Evolutionary conservation across 1,140 invertebrate genomes (phyloP).

Genomic region (Druon quercuslanigerum): DNA sequence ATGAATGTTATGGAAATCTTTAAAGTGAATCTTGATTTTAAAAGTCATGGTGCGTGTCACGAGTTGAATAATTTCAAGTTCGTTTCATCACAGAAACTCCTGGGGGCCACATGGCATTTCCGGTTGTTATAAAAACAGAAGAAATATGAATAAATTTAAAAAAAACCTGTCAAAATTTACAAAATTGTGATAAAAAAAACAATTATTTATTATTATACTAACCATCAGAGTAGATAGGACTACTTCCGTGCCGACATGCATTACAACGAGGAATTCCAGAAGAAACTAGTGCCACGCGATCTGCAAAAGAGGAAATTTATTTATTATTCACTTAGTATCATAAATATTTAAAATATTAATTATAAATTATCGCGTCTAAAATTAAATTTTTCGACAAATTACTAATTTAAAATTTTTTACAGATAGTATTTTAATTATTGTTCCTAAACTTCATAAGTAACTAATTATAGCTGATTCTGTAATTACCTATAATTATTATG

Average conservation of each 20-base stretch:
- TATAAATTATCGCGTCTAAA: too few species aligned
- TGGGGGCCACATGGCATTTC: constrained; percentile 22
- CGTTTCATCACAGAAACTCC: constrained; percentile 4
- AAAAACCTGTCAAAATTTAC: constrained; percentile 20
- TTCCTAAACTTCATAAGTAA: too few species aligned
- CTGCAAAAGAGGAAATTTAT: constrained; percentile 48
- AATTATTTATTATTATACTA: neutral
- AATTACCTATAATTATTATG: too few species aligned
- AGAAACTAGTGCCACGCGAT: constrained; percentile 68
- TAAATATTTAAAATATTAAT: too few species aligned
- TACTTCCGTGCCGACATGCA: constrained; percentile 65
- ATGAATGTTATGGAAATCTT: neutral
- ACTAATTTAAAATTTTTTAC: too few species aligned
- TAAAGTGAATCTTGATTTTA: constrained; percentile 9
- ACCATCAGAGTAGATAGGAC: constrained; percentile 67
- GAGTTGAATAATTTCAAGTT: constrained; percentile 7
- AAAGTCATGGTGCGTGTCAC: neutral
- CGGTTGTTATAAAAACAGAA: constrained; percentile 34
- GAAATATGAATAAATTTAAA: constrained; percentile 30
- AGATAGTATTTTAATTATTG: too few species aligned
- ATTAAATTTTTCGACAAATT: too few species aligned
- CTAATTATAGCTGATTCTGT: too few species aligned
- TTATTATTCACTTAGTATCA: too few species aligned
- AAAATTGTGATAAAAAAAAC: constrained; percentile 4
- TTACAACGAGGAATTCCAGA: constrained; percentile 67